Evolutionary conservation across 2,113 vertebrate genomes (phyloP), one percentile per base, ranked within the genome.

Genomic region (Seriola quinqueradiata): DNA sequence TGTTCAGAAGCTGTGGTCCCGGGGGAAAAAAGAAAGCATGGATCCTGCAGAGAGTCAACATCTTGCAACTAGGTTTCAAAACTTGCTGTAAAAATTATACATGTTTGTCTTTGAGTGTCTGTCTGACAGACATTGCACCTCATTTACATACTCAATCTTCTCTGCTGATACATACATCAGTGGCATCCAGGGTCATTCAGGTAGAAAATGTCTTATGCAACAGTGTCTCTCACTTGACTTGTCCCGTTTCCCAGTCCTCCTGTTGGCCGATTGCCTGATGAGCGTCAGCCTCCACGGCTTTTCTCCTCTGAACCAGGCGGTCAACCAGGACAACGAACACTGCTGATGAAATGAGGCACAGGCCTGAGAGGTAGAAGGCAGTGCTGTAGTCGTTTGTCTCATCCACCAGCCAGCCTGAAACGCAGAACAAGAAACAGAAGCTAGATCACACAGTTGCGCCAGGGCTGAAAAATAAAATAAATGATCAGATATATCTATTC

Each of bases 361-460:
- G 6, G 28, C 94, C 92, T 0, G 94, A 90, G 28, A 95, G 70
- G 84, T 93, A 92, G 87, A 95, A 95, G 50, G 91, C 89, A 6
- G 70, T 0, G 40, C 90, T 55, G 85, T 82, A 93, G 87, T 88
- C 64, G 0, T 50, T 11, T 0, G 66, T 87, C 25, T 74, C 25
- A 50, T 94, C 94, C 87, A 94, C 93, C 87, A 93, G 81, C 92
- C 90, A 93, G 60, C 93, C 94, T 95, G 89, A 21, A 68, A 40
- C 2, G 1, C 8, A 63, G 17, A 82, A 57, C 7, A 7, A 4
- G 12, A 46, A 16, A 44, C 8, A 66, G 9, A 44, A 54, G 48
- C 48, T 46, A 50, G 55, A 57, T 55, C 40, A 64, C 40, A 55
- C 48, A 4, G 46, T n/a, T n/a, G 19, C 23, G 40, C 3, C 16